A percentile compares a stretch with the other conserved stretches of the same genome.
These are phyloP conservation scores for Gastracanthus pulcherrimus DNA, from an alignment of 2,888 invertebrate genomes.

Conservation along the genomic window DNA sequence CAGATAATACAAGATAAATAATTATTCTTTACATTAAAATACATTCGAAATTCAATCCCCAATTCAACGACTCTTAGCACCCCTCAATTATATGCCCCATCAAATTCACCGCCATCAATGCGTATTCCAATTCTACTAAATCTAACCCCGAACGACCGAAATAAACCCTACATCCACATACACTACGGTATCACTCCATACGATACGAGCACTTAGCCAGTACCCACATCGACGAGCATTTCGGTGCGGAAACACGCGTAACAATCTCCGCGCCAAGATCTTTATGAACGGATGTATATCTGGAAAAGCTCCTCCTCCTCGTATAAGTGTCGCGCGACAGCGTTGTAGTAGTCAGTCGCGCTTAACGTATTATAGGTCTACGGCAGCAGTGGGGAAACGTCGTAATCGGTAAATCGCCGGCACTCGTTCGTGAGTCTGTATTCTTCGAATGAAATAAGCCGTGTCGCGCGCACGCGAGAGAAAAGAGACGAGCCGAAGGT, in stretches of 20 bases:
- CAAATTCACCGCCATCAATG: no score
- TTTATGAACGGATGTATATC: constrained; percentile 51
- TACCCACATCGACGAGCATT: not conserved
- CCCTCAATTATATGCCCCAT: no score
- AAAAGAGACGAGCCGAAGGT: no score
- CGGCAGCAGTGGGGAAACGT: not conserved
- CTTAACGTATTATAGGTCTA: constrained; percentile 21
- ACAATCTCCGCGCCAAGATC: constrained; percentile 21
- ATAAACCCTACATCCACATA: no score
- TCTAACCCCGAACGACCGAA: no score
- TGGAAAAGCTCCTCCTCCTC: constrained; percentile 13
- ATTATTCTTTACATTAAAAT: no score
- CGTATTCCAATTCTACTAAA: no score
- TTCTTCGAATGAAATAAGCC: constrained; percentile 35
- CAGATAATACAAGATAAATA: no score
- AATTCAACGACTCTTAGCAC: no score
- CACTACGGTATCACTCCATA: no score
- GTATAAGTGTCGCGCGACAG: constrained; percentile 25
- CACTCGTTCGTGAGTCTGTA: not conserved
- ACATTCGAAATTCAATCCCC: no score
- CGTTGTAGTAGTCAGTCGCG: constrained; percentile 42
- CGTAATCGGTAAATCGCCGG: constrained; percentile 38
- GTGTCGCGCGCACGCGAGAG: not conserved
- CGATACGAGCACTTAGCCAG: no score
- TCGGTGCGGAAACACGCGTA: not conserved